Conservation (phyloP, 1,140 invertebrate genomes). For the Augochlora pura region DNA sequence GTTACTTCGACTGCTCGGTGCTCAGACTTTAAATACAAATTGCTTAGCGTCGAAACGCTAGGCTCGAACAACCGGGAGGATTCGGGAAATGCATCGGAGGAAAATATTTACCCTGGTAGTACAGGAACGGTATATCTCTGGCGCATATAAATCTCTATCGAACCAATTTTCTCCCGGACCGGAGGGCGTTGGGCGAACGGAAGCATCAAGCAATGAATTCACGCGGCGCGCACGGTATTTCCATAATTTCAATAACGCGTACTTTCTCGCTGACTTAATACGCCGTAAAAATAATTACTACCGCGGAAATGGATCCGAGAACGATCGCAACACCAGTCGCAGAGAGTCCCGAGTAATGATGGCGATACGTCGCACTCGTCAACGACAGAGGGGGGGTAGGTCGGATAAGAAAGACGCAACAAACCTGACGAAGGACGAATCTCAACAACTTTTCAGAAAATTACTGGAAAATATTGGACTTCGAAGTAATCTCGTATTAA, state of each 20-base stretch:
- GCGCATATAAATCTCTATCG: neutral
- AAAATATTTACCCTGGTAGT: neutral
- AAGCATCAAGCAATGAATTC: slow-evolving; percentile 23
- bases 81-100: neutral
- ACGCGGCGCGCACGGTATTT: slow-evolving; percentile 1
- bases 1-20: too few relatives aligned
- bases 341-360: too few relatives aligned
- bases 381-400: too few relatives aligned
- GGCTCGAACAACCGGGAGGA: neutral
- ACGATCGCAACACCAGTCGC: neutral
- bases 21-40: too few relatives aligned
- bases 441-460: too few relatives aligned
- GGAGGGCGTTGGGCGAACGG: slow-evolving; percentile 8
- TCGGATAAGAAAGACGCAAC: too few relatives aligned
- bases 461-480: too few relatives aligned
- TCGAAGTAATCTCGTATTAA: too few relatives aligned
- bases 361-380: too few relatives aligned
- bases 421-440: too few relatives aligned
- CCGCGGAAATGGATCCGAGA: slow-evolving; percentile 27
- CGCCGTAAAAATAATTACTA: slow-evolving; percentile 43
- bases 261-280: slow-evolving; percentile 30
- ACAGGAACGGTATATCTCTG: neutral
- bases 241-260: slow-evolving; percentile 36
- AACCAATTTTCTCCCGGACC: neutral
- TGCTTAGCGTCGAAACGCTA: neutral